These are phyloP conservation scores for Scomberomorus guttatus DNA, from an alignment of 2,797 vertebrate species.

Conservation along the genomic window DNA sequence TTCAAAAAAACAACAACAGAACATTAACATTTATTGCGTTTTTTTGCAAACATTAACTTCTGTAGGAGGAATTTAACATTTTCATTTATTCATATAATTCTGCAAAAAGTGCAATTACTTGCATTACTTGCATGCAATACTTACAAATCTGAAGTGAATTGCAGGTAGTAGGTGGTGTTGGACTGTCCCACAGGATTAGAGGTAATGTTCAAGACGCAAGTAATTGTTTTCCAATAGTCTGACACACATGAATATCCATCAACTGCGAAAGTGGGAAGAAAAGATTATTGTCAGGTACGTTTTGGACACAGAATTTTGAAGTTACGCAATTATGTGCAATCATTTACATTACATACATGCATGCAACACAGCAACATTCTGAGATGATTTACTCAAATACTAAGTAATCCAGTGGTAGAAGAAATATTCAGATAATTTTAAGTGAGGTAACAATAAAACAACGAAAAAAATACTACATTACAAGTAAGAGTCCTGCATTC, in stretches of 20 bases:
- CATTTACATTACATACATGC: not conserved
- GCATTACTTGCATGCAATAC: too few relatives aligned
- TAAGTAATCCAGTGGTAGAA: not conserved
- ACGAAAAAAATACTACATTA: not conserved
- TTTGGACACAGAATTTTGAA: not conserved
- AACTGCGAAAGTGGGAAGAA: conserved; percentile 31
- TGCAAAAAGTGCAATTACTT: not conserved
- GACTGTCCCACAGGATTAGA: not conserved
- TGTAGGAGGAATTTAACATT: not conserved
- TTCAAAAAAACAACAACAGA: not conserved
- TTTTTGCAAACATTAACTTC: not conserved
- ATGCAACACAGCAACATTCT: not conserved
- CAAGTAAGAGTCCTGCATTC: not conserved
- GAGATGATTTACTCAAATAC: not conserved
- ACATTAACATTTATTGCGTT: not conserved
- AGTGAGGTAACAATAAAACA: not conserved
- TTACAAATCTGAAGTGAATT: accelerated
- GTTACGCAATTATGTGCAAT: too few relatives aligned
- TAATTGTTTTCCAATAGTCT: conserved; percentile 48
- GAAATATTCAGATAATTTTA: not conserved
- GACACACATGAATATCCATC: conserved; percentile 53
- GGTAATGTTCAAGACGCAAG: conserved; percentile 68
- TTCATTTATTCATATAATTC: not conserved
- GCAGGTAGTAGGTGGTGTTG: conserved; percentile 54
- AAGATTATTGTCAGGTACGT: not conserved